phyloP scores from a whole-genome alignment of 2,113 vertebrate genomes.

The Platysteira castanea region DNA sequence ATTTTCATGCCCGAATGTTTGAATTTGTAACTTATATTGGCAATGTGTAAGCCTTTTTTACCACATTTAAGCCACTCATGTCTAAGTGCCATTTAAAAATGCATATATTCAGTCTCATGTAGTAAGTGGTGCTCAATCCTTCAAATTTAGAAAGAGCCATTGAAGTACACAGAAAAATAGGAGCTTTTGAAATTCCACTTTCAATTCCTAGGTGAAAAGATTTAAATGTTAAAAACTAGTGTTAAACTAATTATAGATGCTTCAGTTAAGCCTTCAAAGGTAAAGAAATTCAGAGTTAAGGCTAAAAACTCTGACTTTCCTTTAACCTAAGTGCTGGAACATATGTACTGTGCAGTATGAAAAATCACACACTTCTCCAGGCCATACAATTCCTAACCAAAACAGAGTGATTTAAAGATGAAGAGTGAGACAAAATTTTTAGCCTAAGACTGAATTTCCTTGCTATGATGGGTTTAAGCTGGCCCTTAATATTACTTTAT shows the following conservation, averaged over 20 bases:
- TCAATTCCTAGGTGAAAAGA: constrained; percentile 4
- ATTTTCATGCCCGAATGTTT: constrained; percentile 77
- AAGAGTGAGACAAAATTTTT: constrained; percentile 58
- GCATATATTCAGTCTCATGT: constrained; percentile 39
- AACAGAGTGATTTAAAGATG: constrained; percentile 67
- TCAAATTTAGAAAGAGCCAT: neutral
- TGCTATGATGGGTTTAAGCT: constrained; percentile 65
- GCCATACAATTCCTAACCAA: constrained; percentile 39
- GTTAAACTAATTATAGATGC: constrained; percentile 51
- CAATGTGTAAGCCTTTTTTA: constrained; percentile 50
- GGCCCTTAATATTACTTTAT: constrained; percentile 74
- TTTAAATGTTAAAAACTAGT: constrained; percentile 16
- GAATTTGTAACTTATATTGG: constrained; percentile 70
- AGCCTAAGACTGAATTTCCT: constrained; percentile 58
- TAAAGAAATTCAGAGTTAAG: constrained; percentile 65
- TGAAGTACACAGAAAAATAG: constrained; percentile 22
- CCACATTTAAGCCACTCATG: constrained; percentile 58
- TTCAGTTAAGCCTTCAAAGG: constrained; percentile 63
- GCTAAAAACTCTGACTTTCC: constrained; percentile 60
- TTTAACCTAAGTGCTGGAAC: constrained; percentile 59
- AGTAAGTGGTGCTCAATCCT: constrained; percentile 36
- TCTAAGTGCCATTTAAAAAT: constrained; percentile 64
- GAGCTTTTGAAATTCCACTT: constrained; percentile 4
- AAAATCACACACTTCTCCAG: constrained; percentile 60
- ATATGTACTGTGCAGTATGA: constrained; percentile 45